A percentile compares a stretch with the other conserved stretches of the same genome.
phyloP scores from a whole-genome alignment of 1,140 invertebrate genomes.

The Macrocentrus cingulum region DNA sequence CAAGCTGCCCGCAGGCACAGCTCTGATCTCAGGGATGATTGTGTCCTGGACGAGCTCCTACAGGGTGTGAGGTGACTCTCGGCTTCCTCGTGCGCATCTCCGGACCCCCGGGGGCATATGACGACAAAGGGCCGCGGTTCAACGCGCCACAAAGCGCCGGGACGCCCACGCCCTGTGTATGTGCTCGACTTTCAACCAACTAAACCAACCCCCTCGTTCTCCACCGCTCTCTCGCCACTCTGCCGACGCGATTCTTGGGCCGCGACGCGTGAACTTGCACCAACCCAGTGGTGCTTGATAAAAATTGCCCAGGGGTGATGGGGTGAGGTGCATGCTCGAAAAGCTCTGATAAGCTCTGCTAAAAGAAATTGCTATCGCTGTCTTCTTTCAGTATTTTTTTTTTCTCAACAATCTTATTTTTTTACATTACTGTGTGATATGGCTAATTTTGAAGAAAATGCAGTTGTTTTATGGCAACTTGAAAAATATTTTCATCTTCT shows the following conservation, averaged over 20 bases:
- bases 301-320: constrained; percentile 1
- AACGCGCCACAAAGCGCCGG: constrained; percentile 57
- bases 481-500: too few species aligned
- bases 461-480: too few species aligned
- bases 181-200: neutral
- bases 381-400: constrained; percentile 14
- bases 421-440: too few species aligned
- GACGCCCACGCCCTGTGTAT: constrained; percentile 43
- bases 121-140: constrained; percentile 55
- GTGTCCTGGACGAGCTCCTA: constrained; percentile 36
- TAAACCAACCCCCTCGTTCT: neutral
- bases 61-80: constrained; percentile 18
- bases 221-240: neutral
- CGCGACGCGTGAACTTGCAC: constrained; percentile 48
- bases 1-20: constrained; percentile 45
- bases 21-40: constrained; percentile 52
- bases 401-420: too few species aligned
- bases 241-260: constrained; percentile 27
- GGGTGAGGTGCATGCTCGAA: constrained; percentile 21
- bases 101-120: constrained; percentile 38
- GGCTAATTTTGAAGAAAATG: too few species aligned
- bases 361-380: constrained; percentile 21
- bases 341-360: constrained; percentile 27
- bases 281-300: constrained; percentile 27
- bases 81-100: constrained; percentile 37